Evolutionary conservation across 2,797 vertebrate genomes (phyloP), one percentile per base, ranked within the genome.

Genomic region (Micrastur ruficollis): DNA sequence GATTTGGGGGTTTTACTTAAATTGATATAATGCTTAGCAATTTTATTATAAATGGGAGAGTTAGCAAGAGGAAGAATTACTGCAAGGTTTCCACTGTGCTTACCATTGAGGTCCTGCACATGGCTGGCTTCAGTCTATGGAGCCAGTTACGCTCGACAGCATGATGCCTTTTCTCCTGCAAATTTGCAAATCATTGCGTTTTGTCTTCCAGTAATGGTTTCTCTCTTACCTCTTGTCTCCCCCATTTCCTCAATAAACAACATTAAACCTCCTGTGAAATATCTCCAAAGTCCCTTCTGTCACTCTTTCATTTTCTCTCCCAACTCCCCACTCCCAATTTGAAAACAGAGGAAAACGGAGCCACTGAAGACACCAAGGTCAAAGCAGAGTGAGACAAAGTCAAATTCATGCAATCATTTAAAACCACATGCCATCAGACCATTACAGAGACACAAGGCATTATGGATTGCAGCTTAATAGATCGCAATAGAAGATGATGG

Each of bases 381-480:
- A 93, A 89, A 61, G 55, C 86, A 82, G 92, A 96, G 91, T 1
- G 65, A 96, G 84, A 90, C 92, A 95, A 97, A 95, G 94, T 96
- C 93, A 96, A 93, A 96, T 79, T 91, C 93, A 85, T 84, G 90
- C 66, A 80, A 96, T 96, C 94, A 88, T 75, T 97, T 96, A 93
- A 96, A 95, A 90, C 74, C 52, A 18, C 76, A 62, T 10, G 1
- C 84, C 86, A 72, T 61, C 93, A 83, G 86, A 44, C 93, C 90
- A 87, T 95, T 96, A 97, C 62, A 61, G 76, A 79, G 80, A 94
- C 91, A 63, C 3, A 15, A 90, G 80, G 81, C 8, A 0, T 93
- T 96, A 96, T 89, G 80, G 92, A 97, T 95, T 94, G 86, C 90
- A 79, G 84, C 68, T 94, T 95, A 96, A 97, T 65, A 97, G 94